These are phyloP conservation scores for Vanessa tameamea DNA, from an alignment of 1,140 invertebrate species.

Conservation along the genomic window DNA sequence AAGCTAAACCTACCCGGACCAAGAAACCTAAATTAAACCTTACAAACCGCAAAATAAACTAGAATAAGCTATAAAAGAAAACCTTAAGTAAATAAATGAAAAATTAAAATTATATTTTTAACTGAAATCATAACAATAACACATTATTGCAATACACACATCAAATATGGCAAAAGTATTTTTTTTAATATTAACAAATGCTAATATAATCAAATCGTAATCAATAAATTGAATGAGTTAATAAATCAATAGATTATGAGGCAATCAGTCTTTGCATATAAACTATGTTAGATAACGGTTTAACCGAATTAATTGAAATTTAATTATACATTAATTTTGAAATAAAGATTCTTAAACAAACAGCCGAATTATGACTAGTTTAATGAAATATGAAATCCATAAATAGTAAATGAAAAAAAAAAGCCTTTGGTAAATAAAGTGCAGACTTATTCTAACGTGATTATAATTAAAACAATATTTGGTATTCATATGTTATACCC, in stretches of 20 bases:
- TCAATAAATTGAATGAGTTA: neutral
- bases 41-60: too few species aligned
- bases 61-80: too few species aligned
- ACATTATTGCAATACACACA: too few species aligned
- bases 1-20: too few species aligned
- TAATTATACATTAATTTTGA: neutral
- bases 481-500: too few species aligned
- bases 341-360: neutral
- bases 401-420: neutral
- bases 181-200: neutral
- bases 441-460: too few species aligned
- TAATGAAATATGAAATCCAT: neutral
- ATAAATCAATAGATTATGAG: neutral
- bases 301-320: neutral
- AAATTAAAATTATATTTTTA: too few species aligned
- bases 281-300: neutral
- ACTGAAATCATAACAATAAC: too few species aligned
- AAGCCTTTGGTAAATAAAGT: neutral
- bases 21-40: too few species aligned
- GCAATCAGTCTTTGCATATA: neutral
- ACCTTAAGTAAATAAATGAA: too few species aligned
- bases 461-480: too few species aligned
- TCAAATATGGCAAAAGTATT: neutral
- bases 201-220: neutral
- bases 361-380: neutral